Evolutionary conservation across 2,113 vertebrate genomes (phyloP), one percentile per base, ranked within the genome.

Genomic region (Grantiella picta): DNA sequence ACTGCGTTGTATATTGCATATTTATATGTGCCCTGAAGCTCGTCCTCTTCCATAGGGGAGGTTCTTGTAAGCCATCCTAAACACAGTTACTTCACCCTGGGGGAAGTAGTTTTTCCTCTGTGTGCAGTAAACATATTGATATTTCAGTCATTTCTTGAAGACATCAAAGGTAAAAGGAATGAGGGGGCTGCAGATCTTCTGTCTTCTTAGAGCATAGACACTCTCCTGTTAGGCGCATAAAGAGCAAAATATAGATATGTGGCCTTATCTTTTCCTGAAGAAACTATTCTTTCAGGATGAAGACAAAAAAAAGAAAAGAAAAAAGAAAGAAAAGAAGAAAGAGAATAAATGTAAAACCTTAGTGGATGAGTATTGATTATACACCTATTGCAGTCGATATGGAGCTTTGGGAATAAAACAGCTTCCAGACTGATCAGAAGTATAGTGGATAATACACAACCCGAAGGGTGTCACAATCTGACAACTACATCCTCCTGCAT

Each of bases 21-120:
- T 96, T 96, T 93, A 91, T 92, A 64, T 47, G 29, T 92, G 71
- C 90, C 91, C 85, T 81, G 83, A 24, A 95, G 93, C 96, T 94
- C 10, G 2, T 95, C 94, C 90, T 95, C 83, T 93, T 93, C 70
- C 82, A 73, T 5, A 56, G 44, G 52, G 77, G 45, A 60, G 50
- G 75, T 90, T 63, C 92, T 93, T 91, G 61, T 86, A 82, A 96
- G 66, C 49, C 65, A 60, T 89, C 50, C 78, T 89, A 96, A 91
- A 84, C 45, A 47, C 50, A 79, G 83, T 95, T 91, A 53, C 44
- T 95, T 91, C 71, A 89, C 86, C 93, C 56, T 49, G 42, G 35
- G 85, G 82, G 4, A 95, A 72, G 80, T n/a, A 77, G 36, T 59
- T 90, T 96, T 91, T 63, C 82, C 80, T 86, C 90, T 91, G 2